Evolutionary conservation across 2,888 invertebrate genomes (phyloP), one percentile per base, ranked within the genome.

Genomic region (Cerastis rubricosa): DNA sequence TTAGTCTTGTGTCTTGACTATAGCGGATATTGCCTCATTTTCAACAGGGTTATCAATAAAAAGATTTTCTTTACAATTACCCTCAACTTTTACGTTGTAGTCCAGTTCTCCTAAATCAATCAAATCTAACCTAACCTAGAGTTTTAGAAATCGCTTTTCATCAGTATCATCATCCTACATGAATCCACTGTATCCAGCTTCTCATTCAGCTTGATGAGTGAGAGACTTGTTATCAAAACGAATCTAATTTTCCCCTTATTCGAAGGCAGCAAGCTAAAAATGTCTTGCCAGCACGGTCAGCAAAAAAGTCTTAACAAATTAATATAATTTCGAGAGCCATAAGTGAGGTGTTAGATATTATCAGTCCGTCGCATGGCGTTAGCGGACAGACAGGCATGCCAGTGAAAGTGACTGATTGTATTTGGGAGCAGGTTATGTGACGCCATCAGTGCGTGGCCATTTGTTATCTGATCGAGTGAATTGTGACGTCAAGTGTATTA

Each of bases 321-420:
- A 78, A 14, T 25, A 61, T 47, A 59, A 51, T 59, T 19, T 79
- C 47, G 59, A 74, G 17, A 71, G 54, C 5, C 63, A 35, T 65
- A 73, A 84, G 19, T 72, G 70, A 85, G 78, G 78, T 82, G 87
- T 85, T 86, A 88, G 85, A 87, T 85, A 86, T 81, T 74, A 89
- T 89, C 89, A 87, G 86, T 88, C 82, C 76, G 80, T 78, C 83
- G 78, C 71, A 43, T 64, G 64, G 64, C 64, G 43, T 40, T 71
- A 85, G 88, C 87, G 86, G 88, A 88, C 91, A 87, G 91, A 89
- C 90, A 91, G 92, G 91, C 93, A 91, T 89, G 92, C 91, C 85
- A 95, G 96, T 96, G 96, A 96, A 96, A 96, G 96, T 96, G 94
- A 94, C 91, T 87, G 92, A 91, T 92, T 92, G 91, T 92, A 92